phyloP scores from a whole-genome alignment of 2,113 vertebrate genomes.

The Tetrao urogallus region DNA sequence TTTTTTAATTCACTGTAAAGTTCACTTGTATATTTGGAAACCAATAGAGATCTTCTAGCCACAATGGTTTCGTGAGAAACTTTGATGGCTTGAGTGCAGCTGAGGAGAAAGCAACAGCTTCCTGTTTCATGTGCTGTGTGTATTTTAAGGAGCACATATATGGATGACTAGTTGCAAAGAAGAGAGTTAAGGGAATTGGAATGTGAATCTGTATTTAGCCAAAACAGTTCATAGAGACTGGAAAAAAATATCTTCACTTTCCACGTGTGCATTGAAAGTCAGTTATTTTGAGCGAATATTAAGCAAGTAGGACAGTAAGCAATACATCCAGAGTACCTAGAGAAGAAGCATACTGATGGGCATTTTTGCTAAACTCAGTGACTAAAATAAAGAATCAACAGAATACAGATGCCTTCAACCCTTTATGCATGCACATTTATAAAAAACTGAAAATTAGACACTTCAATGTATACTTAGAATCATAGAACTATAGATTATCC shows the following conservation, averaged over 20 bases:
- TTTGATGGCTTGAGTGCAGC: not conserved
- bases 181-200: not conserved
- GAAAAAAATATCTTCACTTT: not conserved
- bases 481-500: too few species aligned
- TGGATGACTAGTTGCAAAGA: not conserved
- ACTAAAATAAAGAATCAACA: not conserved
- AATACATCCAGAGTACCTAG: not conserved
- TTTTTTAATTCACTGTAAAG: not conserved
- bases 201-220: not conserved
- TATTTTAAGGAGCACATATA: conserved; percentile 2
- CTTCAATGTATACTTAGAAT: not conserved
- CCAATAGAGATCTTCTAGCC: not conserved
- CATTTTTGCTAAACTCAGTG: not conserved
- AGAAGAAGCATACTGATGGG: not conserved
- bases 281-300: not conserved
- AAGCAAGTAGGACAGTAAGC: not conserved
- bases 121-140: not conserved
- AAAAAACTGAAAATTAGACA: not conserved
- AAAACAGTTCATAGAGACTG: not conserved
- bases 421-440: not conserved
- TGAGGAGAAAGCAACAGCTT: not conserved
- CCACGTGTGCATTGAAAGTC: not conserved
- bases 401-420: not conserved
- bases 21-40: conserved; percentile 23
- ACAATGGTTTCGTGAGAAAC: not conserved